Percentiles rank a stretch among this genome's conserved stretches.
Conservation (phyloP, 2,797 vertebrate genomes). For the Chelidonichthys spinosus region DNA sequence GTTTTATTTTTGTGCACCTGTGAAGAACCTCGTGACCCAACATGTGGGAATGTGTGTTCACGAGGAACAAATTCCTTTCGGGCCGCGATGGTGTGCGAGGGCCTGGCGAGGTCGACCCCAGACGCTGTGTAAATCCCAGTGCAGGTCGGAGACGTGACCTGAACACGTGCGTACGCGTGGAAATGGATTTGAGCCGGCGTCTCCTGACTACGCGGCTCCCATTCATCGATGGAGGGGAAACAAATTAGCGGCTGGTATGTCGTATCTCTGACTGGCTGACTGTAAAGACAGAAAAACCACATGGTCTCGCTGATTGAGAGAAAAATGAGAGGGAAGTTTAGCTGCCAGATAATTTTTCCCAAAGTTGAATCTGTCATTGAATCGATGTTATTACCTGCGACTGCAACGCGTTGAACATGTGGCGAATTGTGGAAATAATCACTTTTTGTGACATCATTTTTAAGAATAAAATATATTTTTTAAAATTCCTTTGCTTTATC, state of each 20-base stretch:
- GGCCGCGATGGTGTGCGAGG: slow-evolving; percentile 25
- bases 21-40: too few relatives aligned
- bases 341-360: slow-evolving; percentile 16
- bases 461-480: too few relatives aligned
- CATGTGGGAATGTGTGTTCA: slow-evolving; percentile 31
- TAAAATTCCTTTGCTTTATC: not conserved
- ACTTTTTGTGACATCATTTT: not conserved
- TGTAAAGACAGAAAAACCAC: slow-evolving; percentile 11
- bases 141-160: slow-evolving; percentile 32
- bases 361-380: not conserved
- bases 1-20: too few relatives aligned
- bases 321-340: slow-evolving; percentile 41
- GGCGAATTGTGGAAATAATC: not conserved
- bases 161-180: slow-evolving; percentile 3
- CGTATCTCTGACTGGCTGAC: slow-evolving; percentile 45
- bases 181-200: slow-evolving; percentile 54
- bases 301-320: slow-evolving; percentile 52
- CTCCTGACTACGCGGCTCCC: slow-evolving; percentile 8
- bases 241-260: slow-evolving; percentile 67
- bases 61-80: slow-evolving; percentile 34
- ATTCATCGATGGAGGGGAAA: slow-evolving; percentile 56
- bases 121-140: slow-evolving; percentile 22
- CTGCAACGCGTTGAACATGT: too few relatives aligned
- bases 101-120: slow-evolving; percentile 29
- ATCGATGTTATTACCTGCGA: not conserved